phyloP scores from a whole-genome alignment of 2,113 vertebrate genomes.

The Proteles cristata region DNA sequence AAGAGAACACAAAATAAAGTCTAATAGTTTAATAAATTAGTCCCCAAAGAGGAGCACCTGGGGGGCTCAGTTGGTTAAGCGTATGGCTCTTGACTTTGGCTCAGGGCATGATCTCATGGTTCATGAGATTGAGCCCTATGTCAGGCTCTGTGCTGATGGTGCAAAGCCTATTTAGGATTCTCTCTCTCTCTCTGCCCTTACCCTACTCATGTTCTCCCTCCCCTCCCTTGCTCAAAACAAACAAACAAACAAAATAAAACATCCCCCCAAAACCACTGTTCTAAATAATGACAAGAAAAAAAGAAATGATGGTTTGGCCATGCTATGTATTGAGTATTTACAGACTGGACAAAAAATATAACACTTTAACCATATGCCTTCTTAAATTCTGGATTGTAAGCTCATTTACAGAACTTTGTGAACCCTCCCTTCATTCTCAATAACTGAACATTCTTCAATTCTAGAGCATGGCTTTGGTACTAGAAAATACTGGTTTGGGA shows the following conservation, averaged over 20 bases:
- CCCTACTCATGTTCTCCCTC: no score
- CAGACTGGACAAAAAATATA: not conserved
- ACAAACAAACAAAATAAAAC: not conserved
- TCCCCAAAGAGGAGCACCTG: no score
- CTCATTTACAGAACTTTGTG: not conserved
- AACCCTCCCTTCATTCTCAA: not conserved
- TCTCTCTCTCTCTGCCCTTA: no score
- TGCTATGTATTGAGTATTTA: not conserved
- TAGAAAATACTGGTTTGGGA: not conserved
- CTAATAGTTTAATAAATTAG: not conserved
- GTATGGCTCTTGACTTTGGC: no score
- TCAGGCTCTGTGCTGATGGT: no score
- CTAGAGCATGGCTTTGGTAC: not conserved
- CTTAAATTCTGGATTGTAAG: conserved; percentile 11
- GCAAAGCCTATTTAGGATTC: no score
- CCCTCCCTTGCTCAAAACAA: no score
- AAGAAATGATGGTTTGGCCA: not conserved
- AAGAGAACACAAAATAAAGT: not conserved
- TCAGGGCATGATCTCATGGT: no score
- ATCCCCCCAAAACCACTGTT: not conserved
- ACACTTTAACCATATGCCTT: not conserved
- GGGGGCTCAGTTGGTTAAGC: no score
- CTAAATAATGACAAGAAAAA: conserved; percentile 44
- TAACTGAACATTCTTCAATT: conserved; percentile 7
- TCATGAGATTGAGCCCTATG: no score